Evolutionary conservation across 2,888 invertebrate genomes (phyloP).

Genomic region (Pyrrhia umbra): DNA sequence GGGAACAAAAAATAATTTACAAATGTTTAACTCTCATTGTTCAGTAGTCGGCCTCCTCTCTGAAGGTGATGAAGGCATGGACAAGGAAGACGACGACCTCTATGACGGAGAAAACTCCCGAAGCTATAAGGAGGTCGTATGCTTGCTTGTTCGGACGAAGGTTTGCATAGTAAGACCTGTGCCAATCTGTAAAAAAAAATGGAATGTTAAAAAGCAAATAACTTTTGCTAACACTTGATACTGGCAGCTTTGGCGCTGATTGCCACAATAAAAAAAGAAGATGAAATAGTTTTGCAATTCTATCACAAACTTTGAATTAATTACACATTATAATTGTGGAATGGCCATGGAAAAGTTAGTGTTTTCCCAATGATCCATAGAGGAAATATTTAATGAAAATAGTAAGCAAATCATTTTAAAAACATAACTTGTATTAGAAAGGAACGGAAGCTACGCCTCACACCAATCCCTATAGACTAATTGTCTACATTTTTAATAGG

Average conservation of each 20-base stretch:
- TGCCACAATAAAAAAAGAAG: too few relatives aligned
- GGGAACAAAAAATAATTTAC: slow-evolving; percentile 16
- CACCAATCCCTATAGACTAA: slow-evolving; percentile 75
- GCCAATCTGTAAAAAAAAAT: slow-evolving; percentile 82
- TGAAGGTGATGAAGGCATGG: slow-evolving; percentile 91
- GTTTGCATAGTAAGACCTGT: slow-evolving; percentile 85
- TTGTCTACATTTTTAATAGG: slow-evolving; percentile 63
- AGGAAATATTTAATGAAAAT: neutral
- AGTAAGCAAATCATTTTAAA: slow-evolving; percentile 30
- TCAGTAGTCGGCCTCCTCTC: slow-evolving; percentile 88
- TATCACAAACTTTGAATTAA: too few relatives aligned
- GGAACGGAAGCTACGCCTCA: slow-evolving; percentile 70
- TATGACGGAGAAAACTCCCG: slow-evolving; percentile 91
- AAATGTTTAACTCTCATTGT: slow-evolving; percentile 27
- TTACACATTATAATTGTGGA: too few relatives aligned
- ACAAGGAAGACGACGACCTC: slow-evolving; percentile 91
- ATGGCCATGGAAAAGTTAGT: neutral
- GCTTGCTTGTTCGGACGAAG: slow-evolving; percentile 92
- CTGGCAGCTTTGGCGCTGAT: too few relatives aligned
- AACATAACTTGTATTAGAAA: slow-evolving; percentile 59
- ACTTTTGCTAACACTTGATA: too few relatives aligned
- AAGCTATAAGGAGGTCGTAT: slow-evolving; percentile 92
- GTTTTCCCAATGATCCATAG: neutral
- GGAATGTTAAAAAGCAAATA: neutral
- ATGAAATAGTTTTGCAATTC: too few relatives aligned